Conservation (phyloP, 2,888 invertebrate genomes). For the Drosophila stalkeri region DNA sequence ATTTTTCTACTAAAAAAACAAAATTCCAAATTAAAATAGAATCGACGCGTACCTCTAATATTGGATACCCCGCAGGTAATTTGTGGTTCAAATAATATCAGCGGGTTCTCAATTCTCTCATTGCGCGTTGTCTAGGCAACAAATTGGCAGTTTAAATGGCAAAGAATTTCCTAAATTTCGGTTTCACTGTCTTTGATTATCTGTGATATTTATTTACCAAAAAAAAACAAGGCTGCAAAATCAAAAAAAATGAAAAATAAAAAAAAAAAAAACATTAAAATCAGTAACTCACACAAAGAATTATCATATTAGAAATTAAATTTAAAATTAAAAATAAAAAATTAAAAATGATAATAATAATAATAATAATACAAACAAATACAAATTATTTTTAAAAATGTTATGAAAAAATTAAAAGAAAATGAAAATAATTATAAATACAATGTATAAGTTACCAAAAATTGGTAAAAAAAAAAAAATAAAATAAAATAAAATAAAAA, state of each 20-base stretch:
- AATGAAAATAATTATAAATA: too few species aligned
- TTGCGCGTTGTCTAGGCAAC: constrained; percentile 31
- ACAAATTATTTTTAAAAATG: too few species aligned
- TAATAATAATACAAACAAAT: too few species aligned
- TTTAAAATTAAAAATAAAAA: too few species aligned
- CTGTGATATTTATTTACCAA: neutral
- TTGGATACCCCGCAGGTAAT: constrained; percentile 81
- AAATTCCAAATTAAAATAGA: constrained; percentile 61
- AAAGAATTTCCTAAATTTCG: constrained; percentile 28
- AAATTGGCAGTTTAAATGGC: constrained; percentile 47
- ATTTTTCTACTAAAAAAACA: constrained; percentile 46
- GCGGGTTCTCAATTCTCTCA: constrained; percentile 9
- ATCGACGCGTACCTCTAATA: constrained; percentile 76
- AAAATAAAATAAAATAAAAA: too few species aligned
- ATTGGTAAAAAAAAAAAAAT: too few species aligned
- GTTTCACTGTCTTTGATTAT: neutral
- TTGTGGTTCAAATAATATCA: constrained; percentile 23
- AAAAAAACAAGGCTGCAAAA: constrained; percentile 4
- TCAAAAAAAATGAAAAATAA: too few species aligned
- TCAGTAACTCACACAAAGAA: neutral
- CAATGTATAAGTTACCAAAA: too few species aligned
- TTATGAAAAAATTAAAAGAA: too few species aligned
- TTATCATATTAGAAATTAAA: neutral
- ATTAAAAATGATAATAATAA: too few species aligned
- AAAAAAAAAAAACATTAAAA: neutral